Evolutionary conservation across 2,113 vertebrate species (phyloP).

Genomic region (Orientallactaga bullata): DNA sequence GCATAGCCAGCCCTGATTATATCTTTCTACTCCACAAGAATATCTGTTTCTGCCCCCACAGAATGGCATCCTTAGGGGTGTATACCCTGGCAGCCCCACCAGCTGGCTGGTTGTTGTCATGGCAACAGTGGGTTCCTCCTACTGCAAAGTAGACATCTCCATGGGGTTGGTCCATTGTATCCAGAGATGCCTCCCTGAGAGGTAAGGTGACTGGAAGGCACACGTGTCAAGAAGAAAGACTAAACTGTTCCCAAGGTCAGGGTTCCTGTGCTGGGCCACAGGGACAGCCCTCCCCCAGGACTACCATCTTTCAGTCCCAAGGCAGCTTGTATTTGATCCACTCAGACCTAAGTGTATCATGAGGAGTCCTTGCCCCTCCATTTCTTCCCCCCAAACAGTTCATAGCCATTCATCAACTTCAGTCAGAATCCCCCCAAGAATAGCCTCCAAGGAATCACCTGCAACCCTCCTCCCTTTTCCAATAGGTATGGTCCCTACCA

Average conservation of each 20-base stretch:
- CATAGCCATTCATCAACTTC: no score
- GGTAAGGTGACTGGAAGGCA: constrained; percentile 84
- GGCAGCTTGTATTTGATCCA: neutral
- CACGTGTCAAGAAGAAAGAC: neutral
- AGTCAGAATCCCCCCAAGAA: neutral
- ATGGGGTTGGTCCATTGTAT: constrained; percentile 92
- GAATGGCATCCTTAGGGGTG: constrained; percentile 94
- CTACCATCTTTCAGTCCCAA: neutral
- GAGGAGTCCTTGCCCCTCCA: neutral
- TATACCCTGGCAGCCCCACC: constrained; percentile 97
- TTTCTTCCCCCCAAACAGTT: neutral
- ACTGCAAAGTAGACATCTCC: constrained; percentile 91
- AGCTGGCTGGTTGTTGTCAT: constrained; percentile 95
- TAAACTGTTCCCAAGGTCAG: neutral
- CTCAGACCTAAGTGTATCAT: neutral
- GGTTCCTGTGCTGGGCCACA: neutral
- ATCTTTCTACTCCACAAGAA: neutral
- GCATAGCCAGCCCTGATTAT: neutral
- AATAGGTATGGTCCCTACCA: constrained; percentile 66
- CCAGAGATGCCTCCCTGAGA: constrained; percentile 88
- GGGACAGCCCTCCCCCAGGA: no score
- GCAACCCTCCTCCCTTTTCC: neutral
- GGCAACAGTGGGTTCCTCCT: constrained; percentile 93
- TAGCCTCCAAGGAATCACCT: neutral
- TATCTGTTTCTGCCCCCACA: constrained; percentile 78